Base-by-base conservation (phyloP, 2,113 vertebrate genomes). In the Eubucco bourcierii region DNA sequence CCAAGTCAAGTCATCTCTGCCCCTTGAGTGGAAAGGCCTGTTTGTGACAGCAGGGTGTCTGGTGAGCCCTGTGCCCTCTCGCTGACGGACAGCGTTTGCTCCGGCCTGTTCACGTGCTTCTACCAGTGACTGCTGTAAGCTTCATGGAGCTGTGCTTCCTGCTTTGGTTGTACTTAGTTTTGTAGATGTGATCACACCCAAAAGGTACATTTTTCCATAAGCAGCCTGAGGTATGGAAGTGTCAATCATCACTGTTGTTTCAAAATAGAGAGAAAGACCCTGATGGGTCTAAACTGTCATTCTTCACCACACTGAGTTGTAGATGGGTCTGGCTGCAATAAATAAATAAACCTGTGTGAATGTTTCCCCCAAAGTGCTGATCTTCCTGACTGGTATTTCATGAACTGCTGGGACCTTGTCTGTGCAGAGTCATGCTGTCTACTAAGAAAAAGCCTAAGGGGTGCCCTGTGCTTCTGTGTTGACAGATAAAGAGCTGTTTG, bases 331-430 rank as follows among this genome's bases (percentile, higher is more conserved):
- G 8, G 15, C 75, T 90, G 33, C 79, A 87, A 55, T 39, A 72
- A 80, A 33, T 11, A 31, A 66, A 39, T 27, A 24, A 31, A 11
- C 14, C 23, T 39, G 63, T 80, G 53, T 0, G 2, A 78, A 15
- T 34, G 29, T 80, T 76, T 60, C 9, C 19, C 21, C 13, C 6
- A 1, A 64, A 29, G 21, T 15, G 5, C 17, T 72, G 41, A 84
- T 91, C 65, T 75, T 81, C 33, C 58, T 65, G 61, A 88, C 61
- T 3, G 82, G 85, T 95, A 91, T 94, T 91, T 94, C 95, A 85
- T 93, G 91, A 75, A 91, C 85, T 90, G 27, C 89, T 80, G 76
- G 65, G 60, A 31, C 52, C 73, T 60, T 2, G 0, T 68, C 15
- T 59, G 25, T 83, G 71, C 61, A 79, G 79, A 58, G 50, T 77